phyloP scores from a whole-genome alignment of 2,888 invertebrate species.

The Argyra leucocephala region DNA sequence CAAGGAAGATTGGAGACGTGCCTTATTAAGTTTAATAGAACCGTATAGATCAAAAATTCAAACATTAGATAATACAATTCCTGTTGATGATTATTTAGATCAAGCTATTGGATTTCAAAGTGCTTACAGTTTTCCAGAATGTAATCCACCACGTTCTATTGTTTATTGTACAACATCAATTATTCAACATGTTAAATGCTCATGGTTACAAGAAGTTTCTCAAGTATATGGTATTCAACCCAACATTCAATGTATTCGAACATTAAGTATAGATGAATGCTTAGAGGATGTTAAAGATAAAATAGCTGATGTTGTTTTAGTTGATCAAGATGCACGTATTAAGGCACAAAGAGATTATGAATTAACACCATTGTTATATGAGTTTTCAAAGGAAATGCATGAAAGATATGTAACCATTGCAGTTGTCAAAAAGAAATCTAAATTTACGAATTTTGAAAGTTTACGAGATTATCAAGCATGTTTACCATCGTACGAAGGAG shows the following conservation, averaged over 20 bases:
- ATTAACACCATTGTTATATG: slow-evolving; percentile 35
- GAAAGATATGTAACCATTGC: slow-evolving; percentile 50
- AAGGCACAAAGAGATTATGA: slow-evolving; percentile 53
- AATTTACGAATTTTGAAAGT: slow-evolving; percentile 51
- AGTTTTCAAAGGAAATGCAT: slow-evolving; percentile 36
- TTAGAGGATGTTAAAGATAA: slow-evolving; percentile 54
- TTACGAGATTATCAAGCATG: slow-evolving; percentile 64
- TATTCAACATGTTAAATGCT: slow-evolving; percentile 66
- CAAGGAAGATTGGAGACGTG: slow-evolving; percentile 47
- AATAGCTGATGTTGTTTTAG: slow-evolving; percentile 62
- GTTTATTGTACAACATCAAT: slow-evolving; percentile 59
- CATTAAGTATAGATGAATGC: slow-evolving; percentile 54
- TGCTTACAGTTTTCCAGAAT: slow-evolving; percentile 59
- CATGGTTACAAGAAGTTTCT: slow-evolving; percentile 65
- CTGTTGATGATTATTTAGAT: slow-evolving; percentile 58
- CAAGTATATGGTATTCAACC: slow-evolving; percentile 69
- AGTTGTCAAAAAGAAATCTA: slow-evolving; percentile 53
- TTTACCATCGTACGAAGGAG: slow-evolving; percentile 69
- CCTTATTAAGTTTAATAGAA: slow-evolving; percentile 54
- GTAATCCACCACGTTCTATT: slow-evolving; percentile 57
- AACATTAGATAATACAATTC: slow-evolving; percentile 50
- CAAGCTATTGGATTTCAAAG: slow-evolving; percentile 53
- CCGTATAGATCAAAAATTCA: slow-evolving; percentile 48
- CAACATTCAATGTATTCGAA: slow-evolving; percentile 63
- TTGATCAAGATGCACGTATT: slow-evolving; percentile 62